phyloP scores from a whole-genome alignment of 2,113 vertebrate species.

The Centropristis striata region DNA sequence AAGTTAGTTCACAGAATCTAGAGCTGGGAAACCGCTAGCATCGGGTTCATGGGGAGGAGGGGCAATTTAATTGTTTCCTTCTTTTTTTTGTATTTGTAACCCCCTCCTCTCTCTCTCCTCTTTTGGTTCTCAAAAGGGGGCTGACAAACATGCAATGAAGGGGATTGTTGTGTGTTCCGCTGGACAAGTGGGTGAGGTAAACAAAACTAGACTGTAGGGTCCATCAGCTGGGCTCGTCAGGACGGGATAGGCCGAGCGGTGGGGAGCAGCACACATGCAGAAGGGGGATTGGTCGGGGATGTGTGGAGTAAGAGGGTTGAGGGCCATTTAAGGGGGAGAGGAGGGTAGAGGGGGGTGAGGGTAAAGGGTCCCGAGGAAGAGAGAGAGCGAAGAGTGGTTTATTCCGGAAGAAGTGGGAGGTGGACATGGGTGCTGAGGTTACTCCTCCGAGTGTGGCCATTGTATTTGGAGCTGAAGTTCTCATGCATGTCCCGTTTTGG shows the following conservation, averaged over 20 bases:
- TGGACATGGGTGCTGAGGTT: slow-evolving; percentile 69
- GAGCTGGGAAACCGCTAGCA: slow-evolving; percentile 86
- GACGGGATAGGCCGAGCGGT: slow-evolving; percentile 68
- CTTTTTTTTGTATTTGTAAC: slow-evolving; percentile 75
- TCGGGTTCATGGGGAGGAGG: slow-evolving; percentile 80
- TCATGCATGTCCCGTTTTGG: slow-evolving; percentile 77
- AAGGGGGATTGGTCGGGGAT: slow-evolving; percentile 62
- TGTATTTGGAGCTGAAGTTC: slow-evolving; percentile 75
- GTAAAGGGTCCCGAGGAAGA: slow-evolving; percentile 39
- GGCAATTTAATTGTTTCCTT: slow-evolving; percentile 84
- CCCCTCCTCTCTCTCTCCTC: slow-evolving; percentile 40
- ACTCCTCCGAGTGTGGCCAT: slow-evolving; percentile 74
- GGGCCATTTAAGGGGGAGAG: slow-evolving; percentile 23
- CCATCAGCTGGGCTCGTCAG: slow-evolving; percentile 54
- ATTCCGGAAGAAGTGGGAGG: slow-evolving; percentile 77
- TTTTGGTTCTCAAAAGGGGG: slow-evolving; percentile 77
- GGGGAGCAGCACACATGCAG: slow-evolving; percentile 60
- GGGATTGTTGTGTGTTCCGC: slow-evolving; percentile 85
- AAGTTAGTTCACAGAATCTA: slow-evolving; percentile 85
- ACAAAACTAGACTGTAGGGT: slow-evolving; percentile 79
- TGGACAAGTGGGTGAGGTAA: slow-evolving; percentile 82
- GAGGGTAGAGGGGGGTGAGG: slow-evolving; percentile 37
- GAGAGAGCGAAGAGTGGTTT: slow-evolving; percentile 36
- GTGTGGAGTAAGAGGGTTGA: slow-evolving; percentile 45
- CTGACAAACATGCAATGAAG: slow-evolving; percentile 87